These are phyloP conservation scores for Pristionchus exspectatus DNA, from an alignment of 2,888 invertebrate genomes.

Conservation along the genomic window DNA sequence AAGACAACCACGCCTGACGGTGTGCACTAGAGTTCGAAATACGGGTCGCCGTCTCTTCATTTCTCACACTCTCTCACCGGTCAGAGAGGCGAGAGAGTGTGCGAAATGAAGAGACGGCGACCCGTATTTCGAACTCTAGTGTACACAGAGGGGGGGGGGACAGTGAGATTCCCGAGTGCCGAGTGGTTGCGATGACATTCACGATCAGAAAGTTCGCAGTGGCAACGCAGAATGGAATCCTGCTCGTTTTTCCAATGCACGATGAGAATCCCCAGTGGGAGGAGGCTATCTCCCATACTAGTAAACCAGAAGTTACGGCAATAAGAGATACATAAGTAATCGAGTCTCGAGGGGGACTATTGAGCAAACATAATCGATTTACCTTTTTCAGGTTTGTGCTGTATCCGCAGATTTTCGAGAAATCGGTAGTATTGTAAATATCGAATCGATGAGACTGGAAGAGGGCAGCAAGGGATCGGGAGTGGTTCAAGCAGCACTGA, in stretches of 20 bases:
- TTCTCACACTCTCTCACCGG: background rate
- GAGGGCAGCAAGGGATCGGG: constrained; percentile 40
- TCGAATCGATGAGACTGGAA: constrained; percentile 52
- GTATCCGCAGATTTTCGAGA: background rate
- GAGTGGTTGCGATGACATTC: constrained; percentile 54
- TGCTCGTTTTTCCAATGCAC: constrained; percentile 51
- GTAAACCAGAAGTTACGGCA: too few relatives aligned
- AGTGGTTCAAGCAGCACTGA: background rate
- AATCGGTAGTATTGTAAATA: background rate
- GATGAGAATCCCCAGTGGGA: constrained; percentile 42
- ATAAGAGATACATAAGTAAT: too few relatives aligned
- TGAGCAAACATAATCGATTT: background rate
- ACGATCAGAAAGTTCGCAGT: constrained; percentile 52
- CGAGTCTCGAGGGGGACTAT: background rate
- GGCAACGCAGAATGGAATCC: constrained; percentile 49
- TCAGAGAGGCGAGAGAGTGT: too few relatives aligned
- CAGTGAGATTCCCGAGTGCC: constrained; percentile 51
- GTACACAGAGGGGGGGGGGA: too few relatives aligned
- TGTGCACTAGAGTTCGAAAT: too few relatives aligned
- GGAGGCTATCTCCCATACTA: constrained; percentile 15
- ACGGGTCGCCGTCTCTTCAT: too few relatives aligned
- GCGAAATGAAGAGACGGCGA: too few relatives aligned
- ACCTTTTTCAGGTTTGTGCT: constrained; percentile 52
- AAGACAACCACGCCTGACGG: too few relatives aligned
- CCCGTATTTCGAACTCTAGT: too few relatives aligned